Percentiles rank a stretch among this genome's conserved stretches.
Evolutionary conservation across 2,113 vertebrate genomes (phyloP).

Genomic region (Addax nasomaculatus): DNA sequence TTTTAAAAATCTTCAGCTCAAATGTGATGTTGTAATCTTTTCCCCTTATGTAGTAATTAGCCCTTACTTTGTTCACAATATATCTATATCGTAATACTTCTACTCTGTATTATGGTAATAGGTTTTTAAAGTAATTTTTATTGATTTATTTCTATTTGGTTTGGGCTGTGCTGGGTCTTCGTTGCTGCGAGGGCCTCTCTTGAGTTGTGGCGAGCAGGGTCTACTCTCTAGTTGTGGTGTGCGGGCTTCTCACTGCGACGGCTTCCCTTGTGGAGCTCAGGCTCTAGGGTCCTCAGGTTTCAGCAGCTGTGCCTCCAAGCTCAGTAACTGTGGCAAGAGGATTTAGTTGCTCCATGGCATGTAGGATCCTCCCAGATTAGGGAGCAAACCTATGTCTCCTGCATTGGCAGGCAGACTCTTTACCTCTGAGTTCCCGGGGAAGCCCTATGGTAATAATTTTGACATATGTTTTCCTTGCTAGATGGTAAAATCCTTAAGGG

Average conservation of each 20-base stretch:
- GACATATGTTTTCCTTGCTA: not conserved
- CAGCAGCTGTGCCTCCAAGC: not conserved
- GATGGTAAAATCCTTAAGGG: not conserved
- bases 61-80: not conserved
- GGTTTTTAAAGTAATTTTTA: not conserved
- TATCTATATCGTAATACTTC: not conserved
- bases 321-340: not conserved
- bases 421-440: not conserved
- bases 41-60: not conserved
- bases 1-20: not conserved
- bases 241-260: fast-evolving
- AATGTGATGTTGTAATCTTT: not conserved
- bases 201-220: not conserved
- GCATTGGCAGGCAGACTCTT: not conserved
- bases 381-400: not conserved
- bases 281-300: not conserved
- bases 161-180: not conserved
- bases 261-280: not conserved
- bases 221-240: not conserved
- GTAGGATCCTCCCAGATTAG: not conserved
- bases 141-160: not conserved
- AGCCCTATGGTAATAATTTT: not conserved
- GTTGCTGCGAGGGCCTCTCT: not conserved
- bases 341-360: not conserved
- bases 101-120: not conserved